Evolutionary conservation across 2,113 vertebrate genomes (phyloP).

Genomic region (human): GRCh38 chr4:32357001-32357500

Average conservation of each 20-base stretch:
- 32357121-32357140: not conserved
- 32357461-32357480: not conserved
- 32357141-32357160: not conserved
- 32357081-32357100: fast-evolving
- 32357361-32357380: not conserved
- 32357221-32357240: not conserved
- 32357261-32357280: not conserved
- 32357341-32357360: not conserved
- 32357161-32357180: not conserved
- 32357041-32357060: not conserved
- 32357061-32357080: not conserved
- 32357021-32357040: not conserved
- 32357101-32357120: not conserved
- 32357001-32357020: not conserved
- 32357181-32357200: not conserved
- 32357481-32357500: not conserved
- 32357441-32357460: not conserved
- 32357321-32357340: not conserved
- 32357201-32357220: not conserved
- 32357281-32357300: not conserved
- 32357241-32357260: not conserved
- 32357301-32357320: not conserved
- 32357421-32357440: fast-evolving
- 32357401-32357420: no score
- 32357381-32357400: not conserved